Percentiles rank a stretch among this genome's conserved stretches.
Evolutionary conservation across 2,113 vertebrate genomes (phyloP).

Genomic region (Myrmophylax atrothorax): DNA sequence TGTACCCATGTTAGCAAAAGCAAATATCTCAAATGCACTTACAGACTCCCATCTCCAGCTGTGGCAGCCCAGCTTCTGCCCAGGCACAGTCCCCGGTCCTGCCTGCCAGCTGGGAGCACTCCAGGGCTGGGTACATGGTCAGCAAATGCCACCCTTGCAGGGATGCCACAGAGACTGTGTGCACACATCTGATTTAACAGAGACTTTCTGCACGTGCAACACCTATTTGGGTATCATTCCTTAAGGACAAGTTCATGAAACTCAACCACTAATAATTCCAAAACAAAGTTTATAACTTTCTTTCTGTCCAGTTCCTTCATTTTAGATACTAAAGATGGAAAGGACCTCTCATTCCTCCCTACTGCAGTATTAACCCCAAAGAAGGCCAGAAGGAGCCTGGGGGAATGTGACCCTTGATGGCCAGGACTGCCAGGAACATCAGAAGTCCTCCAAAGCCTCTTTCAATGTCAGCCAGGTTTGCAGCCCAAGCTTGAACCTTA

Average conservation of each 20-base stretch:
- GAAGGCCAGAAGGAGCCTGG: not conserved
- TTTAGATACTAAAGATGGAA: not conserved
- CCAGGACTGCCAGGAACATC: not conserved
- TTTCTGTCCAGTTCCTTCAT: not conserved
- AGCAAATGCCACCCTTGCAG: not conserved
- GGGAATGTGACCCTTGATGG: not conserved
- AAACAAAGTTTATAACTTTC: not conserved
- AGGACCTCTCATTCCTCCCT: not conserved
- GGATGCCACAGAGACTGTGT: not conserved
- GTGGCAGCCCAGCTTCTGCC: not conserved
- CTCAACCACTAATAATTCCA: not conserved
- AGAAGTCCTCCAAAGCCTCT: not conserved
- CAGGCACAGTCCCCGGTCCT: not conserved
- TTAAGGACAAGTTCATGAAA: not conserved
- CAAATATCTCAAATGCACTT: not conserved
- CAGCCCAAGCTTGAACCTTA: not conserved
- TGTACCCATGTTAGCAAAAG: not conserved
- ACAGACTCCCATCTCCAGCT: not conserved
- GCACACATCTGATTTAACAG: not conserved
- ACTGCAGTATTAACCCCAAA: not conserved
- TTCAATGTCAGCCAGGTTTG: not conserved
- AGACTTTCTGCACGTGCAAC: not conserved
- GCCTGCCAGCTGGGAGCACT: not conserved
- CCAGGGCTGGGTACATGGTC: not conserved
- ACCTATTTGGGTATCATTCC: not conserved